Evolutionary conservation across 2,113 vertebrate species (phyloP), one percentile per base, ranked within the genome.

Genomic region (Mastomys coucha): DNA sequence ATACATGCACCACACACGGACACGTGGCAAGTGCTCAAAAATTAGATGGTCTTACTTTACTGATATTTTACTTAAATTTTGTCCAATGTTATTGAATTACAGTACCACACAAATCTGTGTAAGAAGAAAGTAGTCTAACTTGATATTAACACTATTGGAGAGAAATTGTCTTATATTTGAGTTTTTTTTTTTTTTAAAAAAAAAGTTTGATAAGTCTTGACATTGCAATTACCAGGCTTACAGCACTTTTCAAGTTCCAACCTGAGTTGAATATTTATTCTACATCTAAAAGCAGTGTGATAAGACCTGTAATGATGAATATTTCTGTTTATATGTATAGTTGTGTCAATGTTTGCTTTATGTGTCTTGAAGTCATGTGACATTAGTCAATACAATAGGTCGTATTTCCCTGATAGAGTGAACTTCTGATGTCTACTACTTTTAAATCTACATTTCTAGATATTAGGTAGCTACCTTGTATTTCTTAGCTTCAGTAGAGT

Each of bases 391-490:
- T 86, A 70, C 53, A 84, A 42, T 78, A 85, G 17, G 17, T 65
- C 78, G 73, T 36, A 85, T 89, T 20, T 96, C 88, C 28, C 58
- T 82, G 16, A 33, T 76, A 90, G 24, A 31, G 7, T 81, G 81
- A 22, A 88, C 53, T 24, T 88, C 26, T 89, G 24, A 58, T 51
- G 60, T 36, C 70, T 17, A 60, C 73, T 56, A 56, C 73, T 75
- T 94, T 58, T 24, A 70, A 95, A 63, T 60, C 67, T 31, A 6
- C 70, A 73, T 93, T 96, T 91, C 58, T 91, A 33, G 51, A 45
- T 72, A 49, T 73, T 89, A 75, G 60, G 28, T 75, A 92, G 19
- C 39, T 91, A 26, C 3, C 67, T 91, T 22, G 87, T 51, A 20
- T 80, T 69, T 95, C 14, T 92, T 80, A 93, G 77, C 39, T 31